Evolutionary conservation across 2,888 invertebrate genomes (phyloP), one percentile per base, ranked within the genome.

Genomic region (Diarsia brunnea): DNA sequence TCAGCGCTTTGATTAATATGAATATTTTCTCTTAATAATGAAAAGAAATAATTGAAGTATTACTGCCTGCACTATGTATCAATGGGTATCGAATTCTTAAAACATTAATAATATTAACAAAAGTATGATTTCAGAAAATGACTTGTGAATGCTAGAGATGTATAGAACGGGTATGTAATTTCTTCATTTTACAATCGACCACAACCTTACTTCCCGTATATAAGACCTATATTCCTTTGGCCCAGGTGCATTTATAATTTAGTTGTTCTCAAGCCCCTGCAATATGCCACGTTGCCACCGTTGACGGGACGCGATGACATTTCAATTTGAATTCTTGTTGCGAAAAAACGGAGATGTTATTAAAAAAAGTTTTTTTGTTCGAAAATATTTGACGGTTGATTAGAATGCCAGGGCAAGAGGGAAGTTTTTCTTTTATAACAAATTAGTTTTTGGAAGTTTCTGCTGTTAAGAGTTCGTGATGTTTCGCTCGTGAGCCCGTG

Each of bases 301-400:
- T 89, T 89, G 91, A 92, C 89, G 90, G 87, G 89, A 91, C 92
- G 93, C 94, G 92, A 93, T 95, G 95, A 95, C 95, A 95, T 96
- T 96, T 95, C 95, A 95, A 96, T 96, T 96, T 95, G 94, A 95
- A 95, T 95, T 94, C 95, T 93, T 93, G 92, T 93, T 91, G 91
- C 92, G 89, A 90, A 89, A 73, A 87, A 87, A 86, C 86, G 82
- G 87, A 89, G 91, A 92, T 90, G 90, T 91, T 93, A 93, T 94
- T 93, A 92, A 93, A 93, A 93, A 92, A 93, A 90, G 88, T 89
- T 92, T 91, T 88, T 92, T 90, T 89, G 88, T 90, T 88, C 74
- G 74, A 83, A 87, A 88, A 87, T 89, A 90, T 90, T 89, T 90
- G 87, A 87, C 87, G 89, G 86, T 89, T 88, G 89, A 89, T 89